Evolutionary conservation across 2,797 vertebrate species (phyloP).

Genomic region (Erpetoichthys calabaricus): DNA sequence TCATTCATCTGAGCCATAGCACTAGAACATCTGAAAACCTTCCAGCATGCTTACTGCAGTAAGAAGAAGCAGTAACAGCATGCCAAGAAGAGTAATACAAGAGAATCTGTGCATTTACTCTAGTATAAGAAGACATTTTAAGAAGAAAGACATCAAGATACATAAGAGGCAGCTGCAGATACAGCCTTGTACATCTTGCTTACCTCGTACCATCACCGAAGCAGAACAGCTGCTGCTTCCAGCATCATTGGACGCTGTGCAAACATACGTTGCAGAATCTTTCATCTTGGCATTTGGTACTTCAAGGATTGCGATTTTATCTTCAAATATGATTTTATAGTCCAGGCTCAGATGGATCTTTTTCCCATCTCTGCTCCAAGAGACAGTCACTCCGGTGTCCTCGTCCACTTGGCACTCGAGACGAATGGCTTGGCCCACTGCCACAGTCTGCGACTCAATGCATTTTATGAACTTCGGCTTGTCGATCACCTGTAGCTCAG

Average conservation of each 20-base stretch:
- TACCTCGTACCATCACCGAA: conserved; percentile 80
- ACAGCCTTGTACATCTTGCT: conserved; percentile 30
- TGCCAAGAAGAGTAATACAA: too few relatives aligned
- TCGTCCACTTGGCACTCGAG: conserved; percentile 93
- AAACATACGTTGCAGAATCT: conserved; percentile 85
- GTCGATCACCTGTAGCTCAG: conserved; percentile 72
- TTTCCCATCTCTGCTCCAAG: conserved; percentile 84
- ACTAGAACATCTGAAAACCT: too few relatives aligned
- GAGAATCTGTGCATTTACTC: background rate
- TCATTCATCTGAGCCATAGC: too few relatives aligned
- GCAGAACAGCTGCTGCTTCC: conserved; percentile 77
- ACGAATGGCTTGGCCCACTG: conserved; percentile 69
- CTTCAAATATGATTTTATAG: conserved; percentile 86
- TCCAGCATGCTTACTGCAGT: too few relatives aligned
- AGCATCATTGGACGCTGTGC: conserved; percentile 83
- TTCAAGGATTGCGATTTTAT: conserved; percentile 85
- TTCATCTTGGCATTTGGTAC: conserved; percentile 84
- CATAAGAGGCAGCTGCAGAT: background rate
- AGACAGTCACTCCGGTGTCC: conserved; percentile 78
- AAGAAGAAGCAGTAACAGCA: too few relatives aligned
- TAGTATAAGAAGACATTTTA: conserved; percentile 12
- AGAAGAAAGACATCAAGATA: background rate
- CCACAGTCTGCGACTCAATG: conserved; percentile 60
- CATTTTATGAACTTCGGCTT: conserved; percentile 78
- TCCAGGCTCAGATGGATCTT: conserved; percentile 86